These are phyloP conservation scores for Calliopsis andreniformis DNA, from an alignment of 1,140 invertebrate genomes.

Conservation along the genomic window DNA sequence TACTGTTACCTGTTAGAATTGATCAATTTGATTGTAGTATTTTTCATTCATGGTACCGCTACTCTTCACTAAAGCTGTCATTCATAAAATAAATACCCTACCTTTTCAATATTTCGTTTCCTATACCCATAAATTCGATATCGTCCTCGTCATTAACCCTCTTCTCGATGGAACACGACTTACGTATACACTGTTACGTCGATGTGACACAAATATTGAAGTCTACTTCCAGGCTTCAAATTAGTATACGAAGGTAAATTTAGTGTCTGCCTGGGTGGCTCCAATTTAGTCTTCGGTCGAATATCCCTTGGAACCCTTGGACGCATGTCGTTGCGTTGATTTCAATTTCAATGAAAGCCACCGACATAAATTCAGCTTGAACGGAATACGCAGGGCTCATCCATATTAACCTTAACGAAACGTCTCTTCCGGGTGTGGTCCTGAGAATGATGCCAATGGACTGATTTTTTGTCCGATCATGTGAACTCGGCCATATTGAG, in stretches of 20 bases:
- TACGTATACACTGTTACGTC: not conserved
- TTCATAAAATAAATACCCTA: no score
- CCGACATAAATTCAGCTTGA: slow-evolving; percentile 50
- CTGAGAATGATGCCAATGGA: slow-evolving; percentile 43
- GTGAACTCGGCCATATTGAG: not conserved
- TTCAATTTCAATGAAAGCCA: slow-evolving; percentile 62
- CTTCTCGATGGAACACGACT: slow-evolving; percentile 2
- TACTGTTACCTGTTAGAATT: no score
- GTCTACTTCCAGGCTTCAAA: not conserved
- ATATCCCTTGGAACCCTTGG: slow-evolving; percentile 14
- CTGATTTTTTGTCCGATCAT: slow-evolving; percentile 48
- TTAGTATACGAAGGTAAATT: slow-evolving; percentile 46
- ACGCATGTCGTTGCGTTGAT: slow-evolving; percentile 51
- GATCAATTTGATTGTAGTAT: no score
- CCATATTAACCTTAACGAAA: slow-evolving; percentile 63
- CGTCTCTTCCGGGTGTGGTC: slow-evolving; percentile 61
- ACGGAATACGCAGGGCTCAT: slow-evolving; percentile 61
- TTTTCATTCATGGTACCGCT: no score
- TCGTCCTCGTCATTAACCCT: no score
- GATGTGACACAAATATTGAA: slow-evolving; percentile 27
- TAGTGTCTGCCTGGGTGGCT: slow-evolving; percentile 58
- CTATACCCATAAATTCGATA: no score
- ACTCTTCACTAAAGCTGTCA: no score
- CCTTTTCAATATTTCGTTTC: no score
- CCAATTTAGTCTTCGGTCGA: slow-evolving; percentile 51